Conservation (phyloP, 2,797 vertebrate genomes). For the Erithacus rubecula region DNA sequence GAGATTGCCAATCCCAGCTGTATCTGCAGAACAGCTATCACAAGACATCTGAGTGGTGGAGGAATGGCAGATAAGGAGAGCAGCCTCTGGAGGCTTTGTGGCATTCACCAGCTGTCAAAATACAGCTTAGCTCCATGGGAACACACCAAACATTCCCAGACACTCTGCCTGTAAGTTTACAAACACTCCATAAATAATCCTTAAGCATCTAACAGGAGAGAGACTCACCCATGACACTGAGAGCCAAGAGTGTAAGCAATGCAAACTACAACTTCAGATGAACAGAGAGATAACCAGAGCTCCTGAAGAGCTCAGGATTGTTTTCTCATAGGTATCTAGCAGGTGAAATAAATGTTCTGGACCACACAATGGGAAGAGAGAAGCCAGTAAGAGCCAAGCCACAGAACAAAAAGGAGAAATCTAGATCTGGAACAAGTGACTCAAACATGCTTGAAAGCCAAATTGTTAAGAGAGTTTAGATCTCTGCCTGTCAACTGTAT, state of each 20-base stretch:
- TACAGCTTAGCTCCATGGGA: conserved; percentile 17
- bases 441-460: neutral
- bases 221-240: neutral
- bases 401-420: neutral
- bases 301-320: neutral
- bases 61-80: neutral
- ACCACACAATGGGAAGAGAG: neutral
- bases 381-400: neutral
- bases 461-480: neutral
- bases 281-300: neutral
- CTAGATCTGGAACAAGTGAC: neutral
- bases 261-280: neutral
- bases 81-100: neutral
- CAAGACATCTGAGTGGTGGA: neutral
- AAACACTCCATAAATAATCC: conserved; percentile 19
- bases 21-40: neutral
- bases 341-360: neutral
- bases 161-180: neutral
- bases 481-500: neutral
- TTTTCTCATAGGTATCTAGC: neutral
- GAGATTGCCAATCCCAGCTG: neutral
- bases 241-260: neutral
- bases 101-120: conserved; percentile 31
- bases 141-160: conserved; percentile 1
- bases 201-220: neutral